A percentile compares a stretch with the other conserved stretches of the same genome.
Evolutionary conservation across 2,888 invertebrate genomes (phyloP).

Genomic region (Aspidapion aeneum): DNA sequence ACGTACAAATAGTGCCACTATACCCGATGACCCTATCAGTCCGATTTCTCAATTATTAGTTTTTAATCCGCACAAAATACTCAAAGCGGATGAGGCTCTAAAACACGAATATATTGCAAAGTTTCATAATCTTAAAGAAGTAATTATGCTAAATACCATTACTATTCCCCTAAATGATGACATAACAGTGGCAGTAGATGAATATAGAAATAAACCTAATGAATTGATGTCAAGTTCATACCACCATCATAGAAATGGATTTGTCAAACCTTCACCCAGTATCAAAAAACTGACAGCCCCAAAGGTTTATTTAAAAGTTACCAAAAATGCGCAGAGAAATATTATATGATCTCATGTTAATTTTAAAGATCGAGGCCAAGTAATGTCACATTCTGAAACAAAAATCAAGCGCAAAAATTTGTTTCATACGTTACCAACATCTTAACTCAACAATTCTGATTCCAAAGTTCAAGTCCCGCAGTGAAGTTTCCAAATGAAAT

Average conservation of each 20-base stretch:
- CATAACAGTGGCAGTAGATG: slow-evolving; percentile 83
- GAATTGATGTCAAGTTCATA: slow-evolving; percentile 66
- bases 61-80: slow-evolving; percentile 83
- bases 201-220: slow-evolving; percentile 87
- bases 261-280: slow-evolving; percentile 13
- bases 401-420: slow-evolving; percentile 34
- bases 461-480: slow-evolving; percentile 32
- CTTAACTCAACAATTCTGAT: slow-evolving; percentile 36
- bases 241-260: slow-evolving; percentile 9
- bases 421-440: slow-evolving; percentile 26
- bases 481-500: slow-evolving; percentile 31
- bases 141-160: slow-evolving; percentile 69
- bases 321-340: slow-evolving; percentile 39
- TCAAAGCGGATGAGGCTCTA: slow-evolving; percentile 84
- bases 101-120: slow-evolving; percentile 82
- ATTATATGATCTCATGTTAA: slow-evolving; percentile 36
- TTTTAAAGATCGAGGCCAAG: slow-evolving; percentile 33
- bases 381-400: slow-evolving; percentile 39
- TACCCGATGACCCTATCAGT: slow-evolving; percentile 74
- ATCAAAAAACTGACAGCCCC: slow-evolving; percentile 28
- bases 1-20: slow-evolving; percentile 49
- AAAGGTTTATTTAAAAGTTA: slow-evolving; percentile 37
- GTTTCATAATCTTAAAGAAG: slow-evolving; percentile 73
- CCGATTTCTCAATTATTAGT: slow-evolving; percentile 77
- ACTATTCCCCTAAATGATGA: slow-evolving; percentile 85